A percentile compares a stretch with the other conserved stretches of the same genome.
phyloP scores from a whole-genome alignment of 2,888 invertebrate species.

The Petrolisthes manimaculis region DNA sequence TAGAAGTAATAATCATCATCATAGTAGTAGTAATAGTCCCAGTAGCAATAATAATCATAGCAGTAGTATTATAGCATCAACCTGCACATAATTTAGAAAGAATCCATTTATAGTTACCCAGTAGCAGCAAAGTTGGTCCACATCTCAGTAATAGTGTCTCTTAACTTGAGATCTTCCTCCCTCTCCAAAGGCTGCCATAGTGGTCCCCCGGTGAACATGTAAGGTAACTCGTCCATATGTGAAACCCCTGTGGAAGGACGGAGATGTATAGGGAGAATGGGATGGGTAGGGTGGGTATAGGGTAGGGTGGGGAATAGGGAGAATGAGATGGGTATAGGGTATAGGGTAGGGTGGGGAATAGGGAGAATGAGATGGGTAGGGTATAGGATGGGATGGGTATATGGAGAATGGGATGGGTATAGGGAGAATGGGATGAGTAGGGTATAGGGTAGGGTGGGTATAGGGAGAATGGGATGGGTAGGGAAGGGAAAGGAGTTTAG shows the following conservation, averaged over 20 bases:
- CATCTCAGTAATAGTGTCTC: conserved; percentile 37
- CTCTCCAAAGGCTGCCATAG: conserved; percentile 21
- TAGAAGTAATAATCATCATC: not conserved
- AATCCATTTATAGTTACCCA: conserved; percentile 25
- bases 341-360: too few relatives aligned
- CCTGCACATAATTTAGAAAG: not conserved
- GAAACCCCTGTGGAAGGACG: conserved; percentile 37
- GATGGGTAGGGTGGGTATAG: too few relatives aligned
- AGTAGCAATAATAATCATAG: not conserved
- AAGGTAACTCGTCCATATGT: conserved; percentile 40
- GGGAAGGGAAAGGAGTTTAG: too few relatives aligned
- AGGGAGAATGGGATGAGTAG: too few relatives aligned
- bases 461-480: too few relatives aligned
- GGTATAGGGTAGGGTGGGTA: too few relatives aligned
- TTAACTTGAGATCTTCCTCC: conserved; percentile 33
- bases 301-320: too few relatives aligned
- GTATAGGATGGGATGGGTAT: too few relatives aligned
- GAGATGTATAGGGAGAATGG: too few relatives aligned
- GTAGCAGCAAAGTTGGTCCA: conserved; percentile 55
- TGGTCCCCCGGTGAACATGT: conserved; percentile 40
- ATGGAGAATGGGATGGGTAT: too few relatives aligned
- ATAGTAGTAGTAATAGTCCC: not conserved
- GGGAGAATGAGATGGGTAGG: too few relatives aligned
- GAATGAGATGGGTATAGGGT: too few relatives aligned
- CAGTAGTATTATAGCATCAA: not conserved